These are phyloP conservation scores for Larimichthys polyactis DNA, from an alignment of 2,113 vertebrate species.

Conservation along the genomic window DNA sequence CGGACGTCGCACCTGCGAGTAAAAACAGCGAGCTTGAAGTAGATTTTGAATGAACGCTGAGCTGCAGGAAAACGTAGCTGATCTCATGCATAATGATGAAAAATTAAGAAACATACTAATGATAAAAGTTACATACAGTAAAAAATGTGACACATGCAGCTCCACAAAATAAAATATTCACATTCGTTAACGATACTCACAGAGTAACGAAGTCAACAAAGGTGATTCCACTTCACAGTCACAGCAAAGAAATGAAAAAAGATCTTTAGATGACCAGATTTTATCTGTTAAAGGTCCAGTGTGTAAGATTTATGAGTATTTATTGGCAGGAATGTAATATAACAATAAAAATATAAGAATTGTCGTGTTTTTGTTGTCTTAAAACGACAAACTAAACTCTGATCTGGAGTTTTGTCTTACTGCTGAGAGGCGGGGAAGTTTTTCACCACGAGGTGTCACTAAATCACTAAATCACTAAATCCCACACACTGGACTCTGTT, in stretches of 20 bases:
- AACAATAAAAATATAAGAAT: too few species aligned
- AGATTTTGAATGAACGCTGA: not conserved
- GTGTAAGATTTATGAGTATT: too few species aligned
- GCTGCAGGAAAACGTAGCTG: not conserved
- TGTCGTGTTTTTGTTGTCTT: too few species aligned
- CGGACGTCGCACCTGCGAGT: constrained; percentile 44
- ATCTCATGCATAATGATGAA: constrained; percentile 4
- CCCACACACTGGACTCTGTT: too few species aligned
- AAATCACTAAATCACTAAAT: too few species aligned
- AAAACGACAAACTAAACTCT: too few species aligned
- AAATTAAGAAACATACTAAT: not conserved
- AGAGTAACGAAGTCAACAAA: constrained; percentile 62
- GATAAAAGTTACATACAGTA: constrained; percentile 2
- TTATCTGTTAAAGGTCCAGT: not conserved
- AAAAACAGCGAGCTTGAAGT: constrained; percentile 2
- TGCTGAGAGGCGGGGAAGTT: too few species aligned
- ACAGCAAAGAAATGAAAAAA: constrained; percentile 55
- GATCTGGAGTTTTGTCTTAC: too few species aligned
- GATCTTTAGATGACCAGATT: not conserved
- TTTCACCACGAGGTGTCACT: too few species aligned
- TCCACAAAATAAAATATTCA: not conserved
- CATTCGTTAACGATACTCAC: constrained; percentile 66
- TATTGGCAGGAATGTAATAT: too few species aligned
- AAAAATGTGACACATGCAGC: constrained; percentile 1
- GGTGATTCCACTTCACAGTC: constrained; percentile 61